phyloP scores from a whole-genome alignment of 2,797 vertebrate species.

The Hydrolagus colliei region DNA sequence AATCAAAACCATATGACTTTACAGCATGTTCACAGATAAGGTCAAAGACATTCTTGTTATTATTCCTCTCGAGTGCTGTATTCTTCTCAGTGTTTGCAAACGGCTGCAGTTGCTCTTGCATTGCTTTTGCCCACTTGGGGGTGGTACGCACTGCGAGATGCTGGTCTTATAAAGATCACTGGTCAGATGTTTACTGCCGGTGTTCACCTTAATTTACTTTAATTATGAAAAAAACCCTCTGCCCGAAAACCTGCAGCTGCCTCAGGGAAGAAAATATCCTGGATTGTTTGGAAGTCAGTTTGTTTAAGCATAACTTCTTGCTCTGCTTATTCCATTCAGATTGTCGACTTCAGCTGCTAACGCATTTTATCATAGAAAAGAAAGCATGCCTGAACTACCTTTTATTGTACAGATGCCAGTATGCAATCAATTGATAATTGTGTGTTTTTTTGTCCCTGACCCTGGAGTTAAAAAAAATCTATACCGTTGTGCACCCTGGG shows the following conservation, averaged over 20 bases:
- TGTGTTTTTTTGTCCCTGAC: constrained; percentile 40
- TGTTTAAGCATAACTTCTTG: constrained; percentile 34
- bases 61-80: constrained; percentile 53
- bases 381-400: not conserved
- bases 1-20: constrained; percentile 16
- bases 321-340: not conserved
- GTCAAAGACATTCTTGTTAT: constrained; percentile 56
- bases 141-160: constrained; percentile 85
- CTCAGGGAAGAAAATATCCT: constrained; percentile 39
- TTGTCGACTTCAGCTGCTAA: not conserved
- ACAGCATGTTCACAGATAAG: constrained; percentile 37
- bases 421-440: constrained; percentile 46
- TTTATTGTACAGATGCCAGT: constrained; percentile 34
- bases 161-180: constrained; percentile 48
- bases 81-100: constrained; percentile 44
- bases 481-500: not conserved
- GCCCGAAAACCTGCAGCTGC: constrained; percentile 57
- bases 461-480: not conserved
- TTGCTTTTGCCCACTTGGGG: constrained; percentile 93
- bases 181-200: constrained; percentile 58
- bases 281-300: constrained; percentile 35
- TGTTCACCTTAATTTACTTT: constrained; percentile 62
- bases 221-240: constrained; percentile 69
- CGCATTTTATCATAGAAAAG: not conserved
- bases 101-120: constrained; percentile 66